These are phyloP conservation scores for Magallana gigas DNA, from an alignment of 1,140 invertebrate genomes.

Conservation along the genomic window DNA sequence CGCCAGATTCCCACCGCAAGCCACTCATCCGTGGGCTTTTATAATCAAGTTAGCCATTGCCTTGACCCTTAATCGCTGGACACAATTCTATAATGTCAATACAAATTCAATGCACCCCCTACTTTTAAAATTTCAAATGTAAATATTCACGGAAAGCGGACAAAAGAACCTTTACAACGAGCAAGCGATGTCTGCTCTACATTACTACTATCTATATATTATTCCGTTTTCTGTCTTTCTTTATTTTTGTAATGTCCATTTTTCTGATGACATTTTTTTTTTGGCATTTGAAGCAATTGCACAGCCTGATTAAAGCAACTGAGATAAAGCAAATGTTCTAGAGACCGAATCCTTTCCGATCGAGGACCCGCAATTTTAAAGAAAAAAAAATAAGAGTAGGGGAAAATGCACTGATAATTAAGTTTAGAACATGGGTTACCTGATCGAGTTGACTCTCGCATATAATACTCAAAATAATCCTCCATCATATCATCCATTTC, in stretches of 20 bases:
- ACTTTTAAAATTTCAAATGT: not conserved
- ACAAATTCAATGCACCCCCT: not conserved
- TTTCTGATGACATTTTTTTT: too few relatives aligned
- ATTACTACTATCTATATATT: not conserved
- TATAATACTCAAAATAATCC: conserved; percentile 14
- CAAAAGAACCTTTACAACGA: not conserved
- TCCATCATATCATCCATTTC: not conserved
- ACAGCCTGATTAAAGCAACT: too few relatives aligned
- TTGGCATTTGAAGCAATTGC: too few relatives aligned
- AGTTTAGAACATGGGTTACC: not conserved
- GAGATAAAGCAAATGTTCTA: too few relatives aligned
- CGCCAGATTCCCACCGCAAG: not conserved
- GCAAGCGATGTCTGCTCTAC: not conserved
- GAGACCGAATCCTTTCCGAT: too few relatives aligned
- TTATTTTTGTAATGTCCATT: too few relatives aligned
- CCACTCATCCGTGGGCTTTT: conserved; percentile 1
- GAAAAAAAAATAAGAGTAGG: too few relatives aligned
- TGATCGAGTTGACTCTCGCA: not conserved
- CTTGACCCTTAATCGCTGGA: not conserved
- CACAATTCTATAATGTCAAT: not conserved
- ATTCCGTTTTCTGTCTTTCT: too few relatives aligned
- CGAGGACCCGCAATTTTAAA: too few relatives aligned
- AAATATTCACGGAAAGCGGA: not conserved
- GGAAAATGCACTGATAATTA: not conserved
- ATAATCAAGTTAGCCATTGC: not conserved